Base-by-base conservation (phyloP, 1,140 invertebrate species). In the Microplitis demolitor region DNA sequence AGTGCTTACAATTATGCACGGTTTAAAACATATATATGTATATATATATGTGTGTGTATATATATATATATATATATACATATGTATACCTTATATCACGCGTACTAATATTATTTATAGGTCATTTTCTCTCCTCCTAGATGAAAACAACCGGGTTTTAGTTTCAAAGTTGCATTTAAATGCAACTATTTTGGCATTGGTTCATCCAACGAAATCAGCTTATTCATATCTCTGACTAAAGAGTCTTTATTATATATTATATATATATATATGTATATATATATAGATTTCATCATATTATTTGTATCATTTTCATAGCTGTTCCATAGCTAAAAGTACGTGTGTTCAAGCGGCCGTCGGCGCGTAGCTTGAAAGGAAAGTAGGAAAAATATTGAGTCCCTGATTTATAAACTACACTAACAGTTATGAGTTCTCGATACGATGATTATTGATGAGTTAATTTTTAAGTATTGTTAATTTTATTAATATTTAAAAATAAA, bases 311-410 rank as follows among this genome's bases (percentile, higher is more conserved):
- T 67, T 54, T 72, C 16, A 33, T 37, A 67, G 63, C 63, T 80
- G 79, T 79, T 81, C 80, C 84, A 83, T 84, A 79, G 82, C 80
- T 84, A 83, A 86, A 84, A 84, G 81, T 84, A 86, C 83, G 78
- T 82, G 80, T 78, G 82, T 80, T 83, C 82, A 80, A 85, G 84
- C 78, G 83, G 85, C 81, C 80, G 79, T 83, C 77, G 83, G 81
- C 79, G 83, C 83, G 83, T 83, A 78, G 83, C 85, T 85, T 86
- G 82, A 86, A 86, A 86, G 83, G 82, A 86, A 86, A 85, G 81
- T 77, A 85, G 80, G 82, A 86, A 79, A 81, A 81, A 82, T 81
- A 79, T 81, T 86, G 77, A 86, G 83, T 85, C 66, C 70, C 78
- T 34, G 34, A 35, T 33, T 72, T 76, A 24, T 54, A 69, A 72